phyloP scores from a whole-genome alignment of 2,888 invertebrate genomes.

The Sinodicranocentrus sp. region DNA sequence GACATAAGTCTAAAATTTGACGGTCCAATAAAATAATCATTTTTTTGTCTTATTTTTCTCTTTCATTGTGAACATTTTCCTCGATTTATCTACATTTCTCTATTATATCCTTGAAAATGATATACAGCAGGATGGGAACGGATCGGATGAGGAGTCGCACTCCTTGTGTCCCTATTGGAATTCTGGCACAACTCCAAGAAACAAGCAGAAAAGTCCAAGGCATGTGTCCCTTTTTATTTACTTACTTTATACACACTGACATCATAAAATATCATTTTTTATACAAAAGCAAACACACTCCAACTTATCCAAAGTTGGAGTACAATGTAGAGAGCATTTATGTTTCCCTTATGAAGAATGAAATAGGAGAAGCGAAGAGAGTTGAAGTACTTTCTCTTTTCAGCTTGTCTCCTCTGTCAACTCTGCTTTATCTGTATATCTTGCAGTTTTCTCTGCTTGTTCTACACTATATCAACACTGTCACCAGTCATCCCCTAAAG shows the following conservation, averaged over 20 bases:
- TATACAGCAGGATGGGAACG: conserved; percentile 53
- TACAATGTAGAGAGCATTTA: neutral
- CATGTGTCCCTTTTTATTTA: conserved; percentile 77
- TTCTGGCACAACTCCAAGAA: conserved; percentile 95
- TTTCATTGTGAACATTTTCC: neutral
- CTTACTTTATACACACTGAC: conserved; percentile 18
- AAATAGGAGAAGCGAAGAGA: conserved; percentile 22
- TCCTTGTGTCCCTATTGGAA: conserved; percentile 94
- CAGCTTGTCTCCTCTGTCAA: conserved; percentile 49
- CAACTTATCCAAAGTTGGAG: neutral
- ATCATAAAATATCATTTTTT: conserved; percentile 66
- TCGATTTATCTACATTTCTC: neutral
- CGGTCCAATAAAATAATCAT: neutral
- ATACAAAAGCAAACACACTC: conserved; percentile 1
- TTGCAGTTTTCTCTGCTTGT: neutral
- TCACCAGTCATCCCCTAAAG: neutral
- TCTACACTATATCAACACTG: neutral
- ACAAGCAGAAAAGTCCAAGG: conserved; percentile 88
- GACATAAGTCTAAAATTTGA: neutral
- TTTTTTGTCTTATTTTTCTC: neutral
- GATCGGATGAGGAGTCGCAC: conserved; percentile 86
- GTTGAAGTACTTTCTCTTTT: conserved; percentile 48
- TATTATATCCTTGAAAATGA: conserved; percentile 35
- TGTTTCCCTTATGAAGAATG: conserved; percentile 30
- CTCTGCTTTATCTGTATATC: neutral